phyloP scores from a whole-genome alignment of 2,113 vertebrate genomes.

The Saimiri boliviensis region DNA sequence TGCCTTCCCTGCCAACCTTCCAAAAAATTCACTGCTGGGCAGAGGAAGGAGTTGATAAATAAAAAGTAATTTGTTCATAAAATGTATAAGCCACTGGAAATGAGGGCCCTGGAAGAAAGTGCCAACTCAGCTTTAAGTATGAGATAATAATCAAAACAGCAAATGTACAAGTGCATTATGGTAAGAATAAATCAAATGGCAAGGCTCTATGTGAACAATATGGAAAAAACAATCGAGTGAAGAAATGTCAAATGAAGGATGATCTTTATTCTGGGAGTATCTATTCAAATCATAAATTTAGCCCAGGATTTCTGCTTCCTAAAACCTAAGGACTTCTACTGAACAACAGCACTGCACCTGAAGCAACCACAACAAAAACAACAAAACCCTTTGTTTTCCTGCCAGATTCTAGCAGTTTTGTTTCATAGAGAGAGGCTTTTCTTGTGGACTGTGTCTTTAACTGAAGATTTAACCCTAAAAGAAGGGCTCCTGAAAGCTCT shows the following conservation, averaged over 20 bases:
- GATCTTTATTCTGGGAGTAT: slow-evolving; percentile 46
- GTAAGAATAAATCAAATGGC: slow-evolving; percentile 64
- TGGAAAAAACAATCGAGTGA: slow-evolving; percentile 42
- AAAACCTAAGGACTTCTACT: background rate
- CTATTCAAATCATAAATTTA: slow-evolving; percentile 41
- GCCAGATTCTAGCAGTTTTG: background rate
- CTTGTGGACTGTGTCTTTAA: background rate
- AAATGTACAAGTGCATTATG: slow-evolving; percentile 62
- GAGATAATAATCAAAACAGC: slow-evolving; percentile 74
- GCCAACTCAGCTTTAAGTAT: slow-evolving; percentile 73
- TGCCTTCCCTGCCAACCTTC: slow-evolving; percentile 54
- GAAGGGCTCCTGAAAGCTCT: background rate
- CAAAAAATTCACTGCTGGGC: slow-evolving; percentile 59
- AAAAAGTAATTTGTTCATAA: slow-evolving; percentile 78
- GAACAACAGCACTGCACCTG: background rate
- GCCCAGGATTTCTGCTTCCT: background rate
- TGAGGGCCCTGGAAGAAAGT: slow-evolving; percentile 63
- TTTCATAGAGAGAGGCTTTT: background rate
- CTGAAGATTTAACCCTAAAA: background rate
- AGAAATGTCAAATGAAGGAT: slow-evolving; percentile 65
- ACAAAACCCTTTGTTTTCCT: background rate
- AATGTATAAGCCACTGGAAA: slow-evolving; percentile 75
- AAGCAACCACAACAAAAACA: background rate
- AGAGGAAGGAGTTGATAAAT: slow-evolving; percentile 72
- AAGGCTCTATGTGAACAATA: slow-evolving; percentile 24